Evolutionary conservation across 2,888 invertebrate genomes (phyloP), one percentile per base, ranked within the genome.

Genomic region (Deilephila elpenor): DNA sequence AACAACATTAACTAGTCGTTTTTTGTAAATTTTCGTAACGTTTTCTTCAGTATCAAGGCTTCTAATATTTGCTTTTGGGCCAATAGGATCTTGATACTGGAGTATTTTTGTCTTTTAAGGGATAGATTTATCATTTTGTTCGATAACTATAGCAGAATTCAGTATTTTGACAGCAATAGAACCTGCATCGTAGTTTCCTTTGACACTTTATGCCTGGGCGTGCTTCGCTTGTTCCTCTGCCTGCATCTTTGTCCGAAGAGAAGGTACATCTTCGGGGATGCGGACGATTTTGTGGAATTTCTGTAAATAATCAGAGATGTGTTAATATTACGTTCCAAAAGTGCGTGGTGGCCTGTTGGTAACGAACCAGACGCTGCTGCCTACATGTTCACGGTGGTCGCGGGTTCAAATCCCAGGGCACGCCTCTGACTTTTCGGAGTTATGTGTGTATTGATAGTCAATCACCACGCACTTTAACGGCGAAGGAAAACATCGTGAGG

Each of bases 201-300:
- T 25, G 74, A 17, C 56, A n/a, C 56, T 71, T 84, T 91, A 91
- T 64, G 91, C 85, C 71, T 88, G 81, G 59, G 78, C 82, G 70
- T 93, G 92, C 75, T 94, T 94, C 0, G 92, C 93, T 73, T 86
- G 78, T 75, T 94, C 94, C 75, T 96, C 96, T 3, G 95, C 95
- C 78, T 96, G 96, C 97, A 98, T 98, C 94, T 97, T 98, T 78
- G 96, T 96, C 81, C 98, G 96, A 73, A 98, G 94, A 72, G 96
- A 91, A 74, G 96, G 96, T 1, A 98, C 96, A 82, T 98, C 97
- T 82, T 98, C 98, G 67, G 98, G 97, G 91, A 98, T 98, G 89
- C 97, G 96, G 67, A 98, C 96, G 82, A 98, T 96, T 77, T 96
- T 95, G 87, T 97, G 96, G 92, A 97, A 96, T 97, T 97, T 98